Base-by-base conservation (phyloP, 2,113 vertebrate genomes). In the Morphnarchus princeps region DNA sequence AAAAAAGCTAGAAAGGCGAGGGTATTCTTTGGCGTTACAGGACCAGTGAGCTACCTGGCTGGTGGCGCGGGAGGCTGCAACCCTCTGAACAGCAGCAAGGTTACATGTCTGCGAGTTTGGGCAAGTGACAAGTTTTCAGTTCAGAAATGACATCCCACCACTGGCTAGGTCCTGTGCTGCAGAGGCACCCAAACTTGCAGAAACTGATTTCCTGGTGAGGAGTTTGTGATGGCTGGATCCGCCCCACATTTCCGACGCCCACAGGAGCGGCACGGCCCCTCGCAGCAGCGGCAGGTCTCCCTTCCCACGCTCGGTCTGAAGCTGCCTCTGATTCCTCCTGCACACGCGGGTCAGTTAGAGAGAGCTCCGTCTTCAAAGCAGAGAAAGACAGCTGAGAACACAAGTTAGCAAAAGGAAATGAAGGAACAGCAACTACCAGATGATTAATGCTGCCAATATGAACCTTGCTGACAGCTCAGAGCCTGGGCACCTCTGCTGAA, bases 71-170 rank as follows among this genome's bases (percentile, higher is more conserved):
- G 12, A 63, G 52, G 28, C 32, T 76, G 65, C 16, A 22, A 1
- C 19, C 3, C 7, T 34, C 58, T 9, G 31, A 76, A 14, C 25
- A 55, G 26, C 32, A 28, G 6, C 2, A 3, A 16, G 24, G 21
- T 13, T 24, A 45, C 26, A 1, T 0, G 0, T 5, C 32, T 50
- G 57, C 1, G 5, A 49, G 28, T 5, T 1, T 3, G 36, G 50
- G 34, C 20, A 13, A 40, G 28, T 4, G 15, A 13, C 26, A 70
- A 18, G 6, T 54, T 21, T 10, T n/a, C 24, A 16, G 19, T 8
- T 58, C 45, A 8, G 15, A 50, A 74, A 8, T 1, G 2, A 4
- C 55, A 65, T 8, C 50, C 15, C 36, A 32, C 6, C 36, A 6
- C 54, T 13, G 9, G 32, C 0, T 0, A n/a, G 9, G 34, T 22